phyloP scores from a whole-genome alignment of 2,797 vertebrate genomes.

The Coccyzus lansbergi region DNA sequence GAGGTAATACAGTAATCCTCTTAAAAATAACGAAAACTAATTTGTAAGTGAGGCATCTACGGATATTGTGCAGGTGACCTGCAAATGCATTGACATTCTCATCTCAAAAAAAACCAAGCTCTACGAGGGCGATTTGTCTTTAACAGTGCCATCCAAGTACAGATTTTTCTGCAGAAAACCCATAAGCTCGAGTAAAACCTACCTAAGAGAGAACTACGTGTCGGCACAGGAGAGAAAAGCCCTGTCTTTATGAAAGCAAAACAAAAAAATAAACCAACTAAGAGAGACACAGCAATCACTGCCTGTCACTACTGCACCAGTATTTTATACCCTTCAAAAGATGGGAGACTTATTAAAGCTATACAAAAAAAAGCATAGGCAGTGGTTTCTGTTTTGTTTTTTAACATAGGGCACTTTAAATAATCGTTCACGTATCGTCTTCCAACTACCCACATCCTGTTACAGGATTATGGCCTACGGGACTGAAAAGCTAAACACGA shows the following conservation, averaged over 20 bases:
- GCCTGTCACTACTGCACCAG: constrained; percentile 51
- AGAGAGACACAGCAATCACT: constrained; percentile 45
- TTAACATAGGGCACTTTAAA: constrained; percentile 51
- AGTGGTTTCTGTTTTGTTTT: constrained; percentile 7
- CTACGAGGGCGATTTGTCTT: constrained; percentile 46
- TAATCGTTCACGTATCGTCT: constrained; percentile 17
- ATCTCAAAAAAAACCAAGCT: constrained; percentile 34
- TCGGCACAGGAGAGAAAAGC: constrained; percentile 55
- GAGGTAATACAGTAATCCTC: constrained; percentile 62
- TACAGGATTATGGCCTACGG: constrained; percentile 33
- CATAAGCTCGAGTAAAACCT: constrained; percentile 32
- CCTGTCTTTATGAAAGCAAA: constrained; percentile 42
- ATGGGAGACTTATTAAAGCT: constrained; percentile 62
- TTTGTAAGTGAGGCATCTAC: constrained; percentile 48
- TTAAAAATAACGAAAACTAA: constrained; percentile 29
- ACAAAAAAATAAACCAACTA: not conserved
- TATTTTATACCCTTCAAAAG: constrained; percentile 39
- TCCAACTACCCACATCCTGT: constrained; percentile 65
- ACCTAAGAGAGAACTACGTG: constrained; percentile 5
- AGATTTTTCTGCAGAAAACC: constrained; percentile 46
- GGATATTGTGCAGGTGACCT: constrained; percentile 58
- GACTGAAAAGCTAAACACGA: constrained; percentile 36
- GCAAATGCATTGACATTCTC: constrained; percentile 60
- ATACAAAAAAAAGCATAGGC: constrained; percentile 58
- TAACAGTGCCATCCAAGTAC: constrained; percentile 46